Percentiles rank a stretch among this genome's conserved stretches.
Evolutionary conservation across 2,113 vertebrate species (phyloP).

Genomic region (Tragelaphus scriptus): DNA sequence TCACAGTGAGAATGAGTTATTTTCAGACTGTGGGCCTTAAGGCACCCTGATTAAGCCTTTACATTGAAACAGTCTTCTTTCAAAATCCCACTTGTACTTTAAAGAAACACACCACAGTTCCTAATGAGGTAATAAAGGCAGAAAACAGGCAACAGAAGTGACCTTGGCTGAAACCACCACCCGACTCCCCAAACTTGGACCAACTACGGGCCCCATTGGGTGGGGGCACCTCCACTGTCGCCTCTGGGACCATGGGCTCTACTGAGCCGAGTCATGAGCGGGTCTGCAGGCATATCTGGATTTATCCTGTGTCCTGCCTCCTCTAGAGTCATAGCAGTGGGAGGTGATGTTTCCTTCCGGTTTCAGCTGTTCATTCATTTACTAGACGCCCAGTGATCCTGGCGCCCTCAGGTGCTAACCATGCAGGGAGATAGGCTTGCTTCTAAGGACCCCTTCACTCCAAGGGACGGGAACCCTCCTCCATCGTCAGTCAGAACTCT

Average conservation of each 20-base stretch:
- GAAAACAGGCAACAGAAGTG: not conserved
- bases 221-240: not conserved
- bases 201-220: not conserved
- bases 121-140: not conserved
- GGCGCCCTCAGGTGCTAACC: accelerated
- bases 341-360: not conserved
- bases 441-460: not conserved
- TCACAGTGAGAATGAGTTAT: not conserved
- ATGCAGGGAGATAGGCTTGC: accelerated
- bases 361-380: not conserved
- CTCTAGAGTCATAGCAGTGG: not conserved
- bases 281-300: not conserved
- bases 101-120: not conserved
- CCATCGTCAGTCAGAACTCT: not conserved
- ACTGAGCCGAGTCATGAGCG: accelerated
- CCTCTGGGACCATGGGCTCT: accelerated
- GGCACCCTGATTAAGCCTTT: not conserved
- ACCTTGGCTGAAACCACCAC: not conserved
- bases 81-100: not conserved
- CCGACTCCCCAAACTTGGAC: accelerated
- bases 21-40: not conserved
- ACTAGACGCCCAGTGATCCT: not conserved
- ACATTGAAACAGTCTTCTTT: not conserved
- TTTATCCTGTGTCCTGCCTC: not conserved
- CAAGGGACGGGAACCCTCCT: accelerated